Conservation (phyloP, 2,797 vertebrate species). For the Knipowitschia caucasica region DNA sequence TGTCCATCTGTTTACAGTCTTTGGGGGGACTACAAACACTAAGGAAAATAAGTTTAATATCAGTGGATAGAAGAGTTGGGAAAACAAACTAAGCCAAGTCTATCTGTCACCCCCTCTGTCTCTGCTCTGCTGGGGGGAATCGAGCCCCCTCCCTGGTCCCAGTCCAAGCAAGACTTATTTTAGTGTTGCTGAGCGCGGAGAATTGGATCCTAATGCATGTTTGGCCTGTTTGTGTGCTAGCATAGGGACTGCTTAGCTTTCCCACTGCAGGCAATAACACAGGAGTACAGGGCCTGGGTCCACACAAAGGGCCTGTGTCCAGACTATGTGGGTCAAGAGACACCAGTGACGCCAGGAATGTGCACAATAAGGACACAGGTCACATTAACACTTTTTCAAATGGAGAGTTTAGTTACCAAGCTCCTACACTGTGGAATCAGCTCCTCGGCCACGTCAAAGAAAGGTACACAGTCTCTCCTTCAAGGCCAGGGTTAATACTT, state of each 20-base stretch:
- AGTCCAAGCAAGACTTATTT: constrained; percentile 67
- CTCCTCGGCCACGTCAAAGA: no score
- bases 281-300: not conserved
- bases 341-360: constrained; percentile 24
- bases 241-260: not conserved
- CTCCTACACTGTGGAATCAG: no score
- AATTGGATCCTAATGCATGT: constrained; percentile 60
- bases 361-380: constrained; percentile 12
- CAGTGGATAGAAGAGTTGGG: no score
- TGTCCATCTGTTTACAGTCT: no score
- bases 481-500: no score
- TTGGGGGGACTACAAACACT: no score
- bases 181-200: constrained; percentile 71
- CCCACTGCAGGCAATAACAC: constrained; percentile 22
- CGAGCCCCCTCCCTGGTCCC: constrained; percentile 26
- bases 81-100: constrained; percentile 17
- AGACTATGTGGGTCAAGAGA: constrained; percentile 48
- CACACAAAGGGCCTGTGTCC: constrained; percentile 16
- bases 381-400: no score
- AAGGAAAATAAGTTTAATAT: not conserved
- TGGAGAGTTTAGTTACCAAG: no score
- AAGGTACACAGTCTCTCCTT: no score
- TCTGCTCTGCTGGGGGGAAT: constrained; percentile 15
- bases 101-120: constrained; percentile 25
- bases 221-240: constrained; percentile 24